Percentiles rank a stretch among this genome's conserved stretches.
phyloP scores from a whole-genome alignment of 2,797 vertebrate species.

The Oceanodroma leucorhoa region DNA sequence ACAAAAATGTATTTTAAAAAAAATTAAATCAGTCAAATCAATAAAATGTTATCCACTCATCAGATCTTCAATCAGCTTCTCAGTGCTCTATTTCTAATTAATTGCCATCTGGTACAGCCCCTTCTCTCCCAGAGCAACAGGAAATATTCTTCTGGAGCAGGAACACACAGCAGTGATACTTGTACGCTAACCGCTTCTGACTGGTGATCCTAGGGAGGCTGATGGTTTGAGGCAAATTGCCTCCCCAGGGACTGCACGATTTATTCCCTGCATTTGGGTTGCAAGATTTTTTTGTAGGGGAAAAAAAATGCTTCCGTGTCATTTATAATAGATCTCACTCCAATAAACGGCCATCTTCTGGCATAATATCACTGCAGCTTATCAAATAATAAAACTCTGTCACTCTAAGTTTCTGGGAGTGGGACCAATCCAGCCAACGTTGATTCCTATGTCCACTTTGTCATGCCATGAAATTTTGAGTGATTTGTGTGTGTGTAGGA shows the following conservation, averaged over 20 bases:
- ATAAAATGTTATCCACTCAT: background rate
- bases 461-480: background rate
- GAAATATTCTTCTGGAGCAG: background rate
- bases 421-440: background rate
- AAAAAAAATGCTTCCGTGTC: background rate
- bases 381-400: constrained; percentile 51
- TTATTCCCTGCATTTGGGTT: constrained; percentile 28
- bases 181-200: background rate
- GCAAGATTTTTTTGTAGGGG: background rate
- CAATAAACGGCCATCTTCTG: constrained; percentile 18
- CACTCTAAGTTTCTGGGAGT: constrained; percentile 13
- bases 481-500: background rate
- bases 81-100: background rate
- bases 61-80: background rate
- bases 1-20: background rate
- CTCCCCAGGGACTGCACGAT: background rate
- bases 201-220: background rate
- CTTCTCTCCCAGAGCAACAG: background rate
- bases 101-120: constrained; percentile 18
- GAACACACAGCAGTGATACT: background rate
- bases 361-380: background rate
- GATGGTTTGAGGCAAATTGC: constrained; percentile 4
- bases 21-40: background rate
- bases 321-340: constrained; percentile 38
- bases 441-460: background rate